Evolutionary conservation across 2,113 vertebrate species (phyloP).

Genomic region (Colinus virginianus): DNA sequence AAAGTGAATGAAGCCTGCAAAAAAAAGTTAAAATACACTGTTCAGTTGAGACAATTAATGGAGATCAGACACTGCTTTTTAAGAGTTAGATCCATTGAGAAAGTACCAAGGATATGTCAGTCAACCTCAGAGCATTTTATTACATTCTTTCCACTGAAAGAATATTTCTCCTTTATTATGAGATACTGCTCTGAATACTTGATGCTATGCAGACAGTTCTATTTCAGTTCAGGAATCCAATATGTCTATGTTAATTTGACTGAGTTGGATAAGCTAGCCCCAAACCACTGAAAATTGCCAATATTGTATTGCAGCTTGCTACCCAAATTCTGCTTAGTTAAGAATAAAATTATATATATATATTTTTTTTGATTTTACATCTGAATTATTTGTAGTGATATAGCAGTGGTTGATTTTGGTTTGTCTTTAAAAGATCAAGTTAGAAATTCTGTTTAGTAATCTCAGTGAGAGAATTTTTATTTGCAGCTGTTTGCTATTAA

Average conservation of each 20-base stretch:
- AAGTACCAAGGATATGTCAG: not conserved
- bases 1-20: not conserved
- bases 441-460: not conserved
- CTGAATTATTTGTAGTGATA: not conserved
- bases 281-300: not conserved
- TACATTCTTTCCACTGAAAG: not conserved
- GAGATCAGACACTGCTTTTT: not conserved
- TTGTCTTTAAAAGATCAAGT: not conserved
- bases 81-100: not conserved
- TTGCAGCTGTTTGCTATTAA: not conserved
- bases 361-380: not conserved
- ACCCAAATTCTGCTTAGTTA: not conserved
- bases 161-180: not conserved
- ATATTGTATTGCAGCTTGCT: not conserved
- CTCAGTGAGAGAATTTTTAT: not conserved
- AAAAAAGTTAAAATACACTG: not conserved
- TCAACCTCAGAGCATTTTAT: not conserved
- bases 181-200: not conserved
- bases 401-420: not conserved
- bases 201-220: not conserved
- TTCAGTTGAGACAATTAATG: not conserved
- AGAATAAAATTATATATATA: not conserved
- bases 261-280: not conserved
- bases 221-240: conserved; percentile 38
- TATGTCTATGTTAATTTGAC: not conserved